phyloP scores from a whole-genome alignment of 2,888 invertebrate species.

The Stramonita haemastoma region DNA sequence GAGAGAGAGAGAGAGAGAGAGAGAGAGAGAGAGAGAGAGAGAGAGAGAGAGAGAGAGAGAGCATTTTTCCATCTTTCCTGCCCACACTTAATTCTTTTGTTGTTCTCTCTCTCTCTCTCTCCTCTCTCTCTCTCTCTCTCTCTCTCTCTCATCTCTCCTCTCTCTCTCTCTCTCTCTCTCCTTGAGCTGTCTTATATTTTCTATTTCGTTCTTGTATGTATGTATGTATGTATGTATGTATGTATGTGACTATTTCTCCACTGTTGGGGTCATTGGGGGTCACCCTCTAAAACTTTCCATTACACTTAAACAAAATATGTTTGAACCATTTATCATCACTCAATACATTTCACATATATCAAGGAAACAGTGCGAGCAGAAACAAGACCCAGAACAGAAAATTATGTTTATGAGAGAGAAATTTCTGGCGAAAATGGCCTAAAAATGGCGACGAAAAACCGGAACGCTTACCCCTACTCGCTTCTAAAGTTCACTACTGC shows the following conservation, averaged over 20 bases:
- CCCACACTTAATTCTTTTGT: not conserved
- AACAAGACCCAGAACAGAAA: too few species aligned
- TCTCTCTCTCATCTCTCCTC: not conserved
- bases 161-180: not conserved
- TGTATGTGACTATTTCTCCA: not conserved
- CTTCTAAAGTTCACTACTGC: too few species aligned
- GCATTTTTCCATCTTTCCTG: not conserved
- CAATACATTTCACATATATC: too few species aligned
- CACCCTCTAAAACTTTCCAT: too few species aligned
- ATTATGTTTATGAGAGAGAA: too few species aligned
- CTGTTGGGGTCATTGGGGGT: not conserved
- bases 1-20: not conserved
- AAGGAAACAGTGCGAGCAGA: too few species aligned
- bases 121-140: conserved; percentile 2
- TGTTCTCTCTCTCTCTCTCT: not conserved
- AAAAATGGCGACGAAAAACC: too few species aligned
- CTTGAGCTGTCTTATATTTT: not conserved
- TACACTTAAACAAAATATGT: too few species aligned
- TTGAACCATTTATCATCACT: too few species aligned
- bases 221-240: conserved; percentile 13
- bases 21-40: not conserved
- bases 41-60: not conserved
- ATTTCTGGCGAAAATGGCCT: too few species aligned
- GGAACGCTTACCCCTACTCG: too few species aligned
- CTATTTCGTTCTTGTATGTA: not conserved